Percentiles rank a stretch among this genome's conserved stretches.
These are phyloP conservation scores for Galeopsomyia nigrocyanea DNA, from an alignment of 2,888 invertebrate genomes.

Conservation along the genomic window DNA sequence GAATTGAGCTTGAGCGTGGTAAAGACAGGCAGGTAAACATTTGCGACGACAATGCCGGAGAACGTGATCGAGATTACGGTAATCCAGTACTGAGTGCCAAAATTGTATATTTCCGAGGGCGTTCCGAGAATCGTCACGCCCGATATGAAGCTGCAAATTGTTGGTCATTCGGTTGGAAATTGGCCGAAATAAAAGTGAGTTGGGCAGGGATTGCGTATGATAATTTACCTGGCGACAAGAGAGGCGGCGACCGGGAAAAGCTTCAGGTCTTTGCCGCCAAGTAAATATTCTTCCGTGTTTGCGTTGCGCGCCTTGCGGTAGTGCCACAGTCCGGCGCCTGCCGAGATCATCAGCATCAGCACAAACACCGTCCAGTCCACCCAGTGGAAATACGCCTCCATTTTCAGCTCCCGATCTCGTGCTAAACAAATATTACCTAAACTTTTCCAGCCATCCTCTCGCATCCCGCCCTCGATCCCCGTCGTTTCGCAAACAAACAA, in stretches of 20 bases:
- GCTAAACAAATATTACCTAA: no score
- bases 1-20: constrained; percentile 81
- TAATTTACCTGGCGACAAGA: constrained; percentile 83
- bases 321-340: constrained; percentile 82
- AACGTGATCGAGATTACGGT: constrained; percentile 79
- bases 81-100: constrained; percentile 86
- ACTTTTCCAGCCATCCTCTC: no score
- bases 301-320: constrained; percentile 72
- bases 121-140: constrained; percentile 90
- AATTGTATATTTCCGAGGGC: constrained; percentile 89
- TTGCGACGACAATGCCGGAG: constrained; percentile 77
- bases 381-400: constrained; percentile 65
- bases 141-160: constrained; percentile 80
- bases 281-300: constrained; percentile 79
- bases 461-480: no score
- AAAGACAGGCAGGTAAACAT: constrained; percentile 86
- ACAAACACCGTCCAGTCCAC: constrained; percentile 81
- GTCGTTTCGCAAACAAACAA: no score
- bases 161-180: no score
- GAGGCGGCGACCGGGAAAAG: constrained; percentile 90
- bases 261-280: constrained; percentile 81
- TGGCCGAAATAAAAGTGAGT: neutral
- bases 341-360: constrained; percentile 78
- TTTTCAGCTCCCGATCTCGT: constrained; percentile 18
- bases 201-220: no score